Conservation (phyloP, 2,113 vertebrate genomes). For the Quiscalus mexicanus region DNA sequence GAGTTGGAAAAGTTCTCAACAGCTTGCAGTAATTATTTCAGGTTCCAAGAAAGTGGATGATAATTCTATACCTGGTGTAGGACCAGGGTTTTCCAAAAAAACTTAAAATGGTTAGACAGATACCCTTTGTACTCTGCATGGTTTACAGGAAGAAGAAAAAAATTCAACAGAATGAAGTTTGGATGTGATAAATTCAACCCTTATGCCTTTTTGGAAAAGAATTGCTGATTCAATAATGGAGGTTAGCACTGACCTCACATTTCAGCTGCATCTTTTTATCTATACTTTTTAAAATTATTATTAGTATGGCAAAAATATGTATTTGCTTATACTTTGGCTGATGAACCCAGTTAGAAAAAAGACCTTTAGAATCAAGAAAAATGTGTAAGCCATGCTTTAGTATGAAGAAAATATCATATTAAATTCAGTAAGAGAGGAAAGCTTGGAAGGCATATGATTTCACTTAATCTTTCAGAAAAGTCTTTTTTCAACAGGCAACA, state of each 20-base stretch:
- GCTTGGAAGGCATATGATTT: neutral
- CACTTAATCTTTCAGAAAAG: neutral
- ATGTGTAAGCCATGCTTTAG: accelerated
- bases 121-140: neutral
- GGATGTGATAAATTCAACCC: accelerated
- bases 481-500: neutral
- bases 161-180: neutral
- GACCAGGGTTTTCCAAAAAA: neutral
- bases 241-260: neutral
- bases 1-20: neutral
- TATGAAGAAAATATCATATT: neutral
- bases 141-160: neutral
- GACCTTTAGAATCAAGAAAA: neutral
- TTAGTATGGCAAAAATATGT: neutral
- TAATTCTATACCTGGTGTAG: neutral
- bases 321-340: neutral
- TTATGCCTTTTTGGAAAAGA: neutral
- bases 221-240: neutral
- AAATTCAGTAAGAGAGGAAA: neutral
- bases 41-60: neutral
- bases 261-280: neutral
- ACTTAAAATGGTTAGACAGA: neutral
- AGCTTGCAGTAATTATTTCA: neutral
- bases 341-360: neutral
- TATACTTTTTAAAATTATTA: neutral